Conservation (phyloP, 2,797 vertebrate genomes). For the Mormyrops boulengeri region DNA sequence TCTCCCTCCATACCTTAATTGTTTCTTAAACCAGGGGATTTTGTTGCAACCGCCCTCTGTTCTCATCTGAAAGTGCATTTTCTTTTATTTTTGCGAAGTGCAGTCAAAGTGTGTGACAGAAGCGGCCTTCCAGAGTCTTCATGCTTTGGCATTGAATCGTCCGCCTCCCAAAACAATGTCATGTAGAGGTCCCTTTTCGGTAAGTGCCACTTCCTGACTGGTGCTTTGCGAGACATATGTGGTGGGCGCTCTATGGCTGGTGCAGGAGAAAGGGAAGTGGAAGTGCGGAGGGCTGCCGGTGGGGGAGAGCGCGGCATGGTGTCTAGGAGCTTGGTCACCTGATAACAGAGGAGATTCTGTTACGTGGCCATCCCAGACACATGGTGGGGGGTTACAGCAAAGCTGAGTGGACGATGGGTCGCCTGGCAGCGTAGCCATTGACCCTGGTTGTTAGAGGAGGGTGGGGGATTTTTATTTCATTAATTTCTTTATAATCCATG, state of each 20-base stretch:
- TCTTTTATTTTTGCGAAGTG: neutral
- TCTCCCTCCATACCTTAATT: constrained; percentile 44
- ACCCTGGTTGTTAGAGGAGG: neutral
- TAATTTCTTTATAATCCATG: constrained; percentile 28
- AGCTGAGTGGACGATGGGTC: constrained; percentile 37
- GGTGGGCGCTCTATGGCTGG: neutral
- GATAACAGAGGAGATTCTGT: constrained; percentile 77
- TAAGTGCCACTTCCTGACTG: neutral
- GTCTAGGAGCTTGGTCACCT: constrained; percentile 70
- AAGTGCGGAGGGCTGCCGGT: constrained; percentile 48
- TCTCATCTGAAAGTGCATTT: neutral
- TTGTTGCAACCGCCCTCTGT: constrained; percentile 3
- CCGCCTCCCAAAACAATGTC: neutral
- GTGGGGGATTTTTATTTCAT: neutral
- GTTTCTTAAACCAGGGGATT: constrained; percentile 26
- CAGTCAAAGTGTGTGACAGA: neutral
- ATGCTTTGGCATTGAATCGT: no score
- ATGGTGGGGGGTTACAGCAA: constrained; percentile 20
- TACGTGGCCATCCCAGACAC: constrained; percentile 65
- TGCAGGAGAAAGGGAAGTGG: constrained; percentile 63
- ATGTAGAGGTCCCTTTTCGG: neutral
- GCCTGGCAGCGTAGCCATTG: constrained; percentile 7
- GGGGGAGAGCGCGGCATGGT: constrained; percentile 49
- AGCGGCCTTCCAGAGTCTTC: neutral
- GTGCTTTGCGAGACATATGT: neutral